Percentiles rank a stretch among this genome's conserved stretches.
Evolutionary conservation across 2,113 vertebrate species (phyloP).

Genomic region (Dendropsophus ebraccatus): DNA sequence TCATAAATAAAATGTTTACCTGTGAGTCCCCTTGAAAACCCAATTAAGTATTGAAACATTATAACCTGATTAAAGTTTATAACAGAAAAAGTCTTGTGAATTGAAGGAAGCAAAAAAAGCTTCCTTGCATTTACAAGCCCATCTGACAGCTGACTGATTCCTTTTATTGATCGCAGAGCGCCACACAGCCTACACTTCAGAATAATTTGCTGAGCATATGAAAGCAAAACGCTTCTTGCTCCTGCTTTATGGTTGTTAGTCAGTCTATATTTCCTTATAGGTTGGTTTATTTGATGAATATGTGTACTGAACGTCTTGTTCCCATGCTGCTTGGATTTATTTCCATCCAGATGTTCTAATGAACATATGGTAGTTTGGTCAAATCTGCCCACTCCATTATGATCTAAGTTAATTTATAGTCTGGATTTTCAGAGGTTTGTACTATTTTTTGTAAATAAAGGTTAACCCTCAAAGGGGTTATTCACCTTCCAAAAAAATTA

Average conservation of each 20-base stretch:
- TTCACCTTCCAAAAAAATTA: too few relatives aligned
- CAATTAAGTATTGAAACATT: neutral
- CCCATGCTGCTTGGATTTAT: neutral
- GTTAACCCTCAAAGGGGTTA: too few relatives aligned
- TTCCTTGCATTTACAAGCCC: constrained; percentile 2
- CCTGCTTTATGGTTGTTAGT: constrained; percentile 39
- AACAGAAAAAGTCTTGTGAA: neutral
- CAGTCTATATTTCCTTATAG: neutral
- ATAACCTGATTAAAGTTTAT: neutral
- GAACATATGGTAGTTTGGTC: neutral
- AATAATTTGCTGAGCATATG: constrained; percentile 49
- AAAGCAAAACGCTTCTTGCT: constrained; percentile 35
- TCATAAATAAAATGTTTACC: neutral
- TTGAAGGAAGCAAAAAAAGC: neutral
- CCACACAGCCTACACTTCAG: constrained; percentile 5
- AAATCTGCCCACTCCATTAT: neutral
- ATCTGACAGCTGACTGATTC: constrained; percentile 40
- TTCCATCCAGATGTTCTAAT: neutral
- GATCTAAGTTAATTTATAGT: neutral
- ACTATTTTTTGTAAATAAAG: too few relatives aligned
- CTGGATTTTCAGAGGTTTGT: neutral
- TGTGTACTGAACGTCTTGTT: neutral
- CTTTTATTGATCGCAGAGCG: constrained; percentile 44
- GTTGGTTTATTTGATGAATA: constrained; percentile 23
- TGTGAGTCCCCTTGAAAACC: neutral